Conservation (phyloP, 2,888 invertebrate genomes). For the Diarsia dahlii region DNA sequence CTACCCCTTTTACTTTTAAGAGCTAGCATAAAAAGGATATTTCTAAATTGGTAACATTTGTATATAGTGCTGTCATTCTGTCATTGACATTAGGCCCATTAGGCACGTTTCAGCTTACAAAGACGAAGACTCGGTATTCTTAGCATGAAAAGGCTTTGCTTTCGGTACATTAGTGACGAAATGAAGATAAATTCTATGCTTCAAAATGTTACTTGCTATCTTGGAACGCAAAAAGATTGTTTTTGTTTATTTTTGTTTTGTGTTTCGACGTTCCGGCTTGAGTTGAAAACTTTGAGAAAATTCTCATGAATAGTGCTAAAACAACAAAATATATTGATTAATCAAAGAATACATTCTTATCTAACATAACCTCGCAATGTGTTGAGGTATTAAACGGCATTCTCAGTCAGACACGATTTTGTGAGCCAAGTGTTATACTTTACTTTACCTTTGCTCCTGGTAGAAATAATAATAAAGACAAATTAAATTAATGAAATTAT, state of each 20-base stretch:
- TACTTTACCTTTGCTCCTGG: not conserved
- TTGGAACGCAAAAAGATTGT: slow-evolving; percentile 24
- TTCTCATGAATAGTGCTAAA: not conserved
- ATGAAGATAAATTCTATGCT: slow-evolving; percentile 18
- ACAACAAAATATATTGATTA: not conserved
- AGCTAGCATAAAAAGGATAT: not conserved
- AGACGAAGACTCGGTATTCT: not conserved
- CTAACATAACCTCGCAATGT: not conserved
- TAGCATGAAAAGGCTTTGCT: slow-evolving; percentile 9
- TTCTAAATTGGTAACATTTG: slow-evolving; percentile 30
- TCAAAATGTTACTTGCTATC: not conserved
- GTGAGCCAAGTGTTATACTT: not conserved
- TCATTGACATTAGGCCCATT: not conserved
- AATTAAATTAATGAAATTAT: slow-evolving; percentile 8
- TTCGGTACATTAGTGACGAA: not conserved
- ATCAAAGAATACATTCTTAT: not conserved
- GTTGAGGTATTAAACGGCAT: not conserved
- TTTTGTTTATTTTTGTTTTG: slow-evolving; percentile 46
- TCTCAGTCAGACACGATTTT: not conserved
- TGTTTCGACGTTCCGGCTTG: not conserved
- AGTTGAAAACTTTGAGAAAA: not conserved
- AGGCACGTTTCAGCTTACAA: not conserved
- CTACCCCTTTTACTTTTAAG: not conserved
- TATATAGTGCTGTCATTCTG: not conserved
- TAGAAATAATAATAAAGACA: not conserved